Conservation (phyloP, 1,140 invertebrate species). For the Drosophila pruinosa region DNA sequence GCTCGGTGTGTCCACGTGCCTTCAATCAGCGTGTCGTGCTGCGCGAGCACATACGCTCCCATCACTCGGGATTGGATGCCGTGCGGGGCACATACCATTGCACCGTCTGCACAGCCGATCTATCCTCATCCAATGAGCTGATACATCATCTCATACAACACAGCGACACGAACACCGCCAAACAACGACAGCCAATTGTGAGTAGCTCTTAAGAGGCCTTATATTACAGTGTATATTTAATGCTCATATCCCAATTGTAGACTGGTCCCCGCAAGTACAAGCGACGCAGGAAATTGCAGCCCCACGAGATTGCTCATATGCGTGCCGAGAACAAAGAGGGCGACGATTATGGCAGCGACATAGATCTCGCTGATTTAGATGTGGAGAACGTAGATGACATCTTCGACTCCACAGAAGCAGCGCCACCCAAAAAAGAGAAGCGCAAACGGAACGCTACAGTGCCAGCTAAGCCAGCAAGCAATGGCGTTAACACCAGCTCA, state of each 20-base stretch:
- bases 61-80: constrained; percentile 90
- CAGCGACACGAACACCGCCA: constrained; percentile 91
- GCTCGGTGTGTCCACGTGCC: constrained; percentile 94
- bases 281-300: constrained; percentile 88
- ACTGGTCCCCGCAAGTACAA: constrained; percentile 91
- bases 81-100: constrained; percentile 86
- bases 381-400: constrained; percentile 82
- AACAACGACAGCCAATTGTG: constrained; percentile 89
- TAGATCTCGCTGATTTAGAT: constrained; percentile 75
- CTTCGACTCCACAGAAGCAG: constrained; percentile 79
- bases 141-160: constrained; percentile 92
- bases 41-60: constrained; percentile 91
- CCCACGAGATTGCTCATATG: constrained; percentile 85
- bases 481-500: constrained; percentile 25
- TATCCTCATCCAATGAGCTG: constrained; percentile 88
- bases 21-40: constrained; percentile 93
- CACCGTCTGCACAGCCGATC: constrained; percentile 88
- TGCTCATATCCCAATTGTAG: constrained; percentile 57
- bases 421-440: constrained; percentile 55
- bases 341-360: constrained; percentile 66
- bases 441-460: constrained; percentile 30
- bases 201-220: no score
- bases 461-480: constrained; percentile 22
- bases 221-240: no score
- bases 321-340: constrained; percentile 64